Percentiles rank a stretch among this genome's conserved stretches.
Evolutionary conservation across 2,797 vertebrate genomes (phyloP).

Genomic region (Erithacus rubecula): DNA sequence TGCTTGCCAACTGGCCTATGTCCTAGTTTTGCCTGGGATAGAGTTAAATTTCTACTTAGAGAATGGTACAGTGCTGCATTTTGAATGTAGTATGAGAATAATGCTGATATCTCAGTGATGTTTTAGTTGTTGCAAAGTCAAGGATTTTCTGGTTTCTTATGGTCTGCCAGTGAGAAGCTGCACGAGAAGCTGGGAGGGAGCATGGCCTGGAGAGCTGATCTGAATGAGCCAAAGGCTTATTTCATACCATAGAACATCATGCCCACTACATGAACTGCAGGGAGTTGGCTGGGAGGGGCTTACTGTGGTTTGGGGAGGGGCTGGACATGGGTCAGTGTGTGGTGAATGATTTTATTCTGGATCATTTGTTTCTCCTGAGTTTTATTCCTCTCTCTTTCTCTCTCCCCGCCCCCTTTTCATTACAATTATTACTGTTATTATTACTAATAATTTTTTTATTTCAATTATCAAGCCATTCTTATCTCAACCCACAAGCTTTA

Average conservation of each 20-base stretch:
- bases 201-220: background rate
- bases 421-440: background rate
- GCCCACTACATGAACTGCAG: background rate
- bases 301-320: background rate
- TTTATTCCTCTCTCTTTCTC: background rate
- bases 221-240: background rate
- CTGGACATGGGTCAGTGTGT: background rate
- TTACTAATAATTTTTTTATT: background rate
- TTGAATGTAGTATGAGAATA: background rate
- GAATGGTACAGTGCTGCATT: background rate
- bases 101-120: background rate
- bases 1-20: background rate
- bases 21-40: background rate
- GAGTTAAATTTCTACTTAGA: background rate
- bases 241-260: background rate
- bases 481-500: background rate
- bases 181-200: accelerated
- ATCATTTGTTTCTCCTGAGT: background rate
- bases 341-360: background rate
- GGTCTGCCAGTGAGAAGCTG: background rate
- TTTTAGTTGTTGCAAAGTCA: background rate
- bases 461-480: background rate
- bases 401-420: background rate
- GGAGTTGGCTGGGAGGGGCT: background rate
- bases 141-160: background rate